Percentiles rank a stretch among this genome's conserved stretches.
phyloP scores from a whole-genome alignment of 2,797 vertebrate genomes.

The Acrossocheilus fasciatus region DNA sequence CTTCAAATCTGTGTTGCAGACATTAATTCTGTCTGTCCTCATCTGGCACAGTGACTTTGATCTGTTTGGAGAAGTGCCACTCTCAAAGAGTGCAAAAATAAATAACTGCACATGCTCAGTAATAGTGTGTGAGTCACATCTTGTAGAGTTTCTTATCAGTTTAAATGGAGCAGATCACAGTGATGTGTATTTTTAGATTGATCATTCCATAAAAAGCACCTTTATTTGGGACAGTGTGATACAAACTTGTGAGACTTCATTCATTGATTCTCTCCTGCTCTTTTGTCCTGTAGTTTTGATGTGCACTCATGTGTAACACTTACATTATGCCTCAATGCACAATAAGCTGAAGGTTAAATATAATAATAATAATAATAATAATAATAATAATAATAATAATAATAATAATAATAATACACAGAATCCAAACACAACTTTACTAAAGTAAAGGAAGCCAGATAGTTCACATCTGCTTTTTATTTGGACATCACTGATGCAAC shows the following conservation, averaged over 20 bases:
- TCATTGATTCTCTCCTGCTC: background rate
- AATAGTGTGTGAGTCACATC: constrained; percentile 65
- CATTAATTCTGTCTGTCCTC: constrained; percentile 33
- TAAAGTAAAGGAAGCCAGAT: background rate
- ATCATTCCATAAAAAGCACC: constrained; percentile 70
- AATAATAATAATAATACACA: background rate
- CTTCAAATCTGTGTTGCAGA: constrained; percentile 4
- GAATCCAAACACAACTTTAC: background rate
- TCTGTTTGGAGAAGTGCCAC: constrained; percentile 48
- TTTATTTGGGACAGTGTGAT: constrained; percentile 51
- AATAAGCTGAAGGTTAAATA: background rate
- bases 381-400: too few species aligned
- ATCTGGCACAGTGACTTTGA: constrained; percentile 50
- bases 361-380: background rate
- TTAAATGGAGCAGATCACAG: constrained; percentile 68
- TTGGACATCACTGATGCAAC: background rate
- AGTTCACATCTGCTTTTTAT: constrained; percentile 11
- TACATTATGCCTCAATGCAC: background rate
- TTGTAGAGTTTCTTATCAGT: constrained; percentile 69
- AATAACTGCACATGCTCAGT: constrained; percentile 65
- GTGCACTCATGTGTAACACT: background rate
- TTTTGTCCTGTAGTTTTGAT: background rate
- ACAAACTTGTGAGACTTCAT: constrained; percentile 7
- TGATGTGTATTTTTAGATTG: constrained; percentile 72
- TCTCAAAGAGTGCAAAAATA: constrained; percentile 73